A percentile compares a stretch with the other conserved stretches of the same genome.
phyloP scores from a whole-genome alignment of 2,888 invertebrate genomes.

The Noctua janthina region DNA sequence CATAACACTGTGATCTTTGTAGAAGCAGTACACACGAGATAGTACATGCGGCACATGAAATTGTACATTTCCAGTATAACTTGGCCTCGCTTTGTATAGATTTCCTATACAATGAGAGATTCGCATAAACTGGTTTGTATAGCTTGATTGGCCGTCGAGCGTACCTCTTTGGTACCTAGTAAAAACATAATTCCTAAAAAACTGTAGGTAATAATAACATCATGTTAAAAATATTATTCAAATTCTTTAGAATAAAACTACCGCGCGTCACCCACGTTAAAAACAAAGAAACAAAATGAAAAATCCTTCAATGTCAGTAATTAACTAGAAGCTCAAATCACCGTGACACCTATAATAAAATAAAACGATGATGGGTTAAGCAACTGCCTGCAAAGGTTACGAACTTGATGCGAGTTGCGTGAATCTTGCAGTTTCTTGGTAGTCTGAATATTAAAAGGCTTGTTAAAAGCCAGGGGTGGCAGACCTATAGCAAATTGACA shows the following conservation, averaged over 20 bases:
- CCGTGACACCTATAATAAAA: slow-evolving; percentile 15
- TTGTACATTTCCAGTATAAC: no score
- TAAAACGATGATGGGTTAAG: slow-evolving; percentile 26
- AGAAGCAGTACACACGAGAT: no score
- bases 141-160: no score
- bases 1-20: no score
- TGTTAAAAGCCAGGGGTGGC: slow-evolving; percentile 42
- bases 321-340: slow-evolving; percentile 23
- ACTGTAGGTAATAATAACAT: neutral
- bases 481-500: neutral
- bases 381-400: slow-evolving; percentile 41
- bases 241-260: neutral
- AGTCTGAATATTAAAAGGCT: slow-evolving; percentile 55
- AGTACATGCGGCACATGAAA: no score
- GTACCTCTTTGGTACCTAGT: no score
- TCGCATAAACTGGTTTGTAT: no score
- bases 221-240: neutral
- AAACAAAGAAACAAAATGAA: slow-evolving; percentile 22
- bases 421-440: slow-evolving; percentile 59
- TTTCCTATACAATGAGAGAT: no score
- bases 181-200: neutral
- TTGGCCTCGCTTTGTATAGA: no score
- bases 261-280: neutral
- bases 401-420: slow-evolving; percentile 54
- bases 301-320: slow-evolving; percentile 8